Percentiles rank a stretch among this genome's conserved stretches.
Conservation (phyloP, 1,140 invertebrate species). For the Pteromalus puparum region DNA sequence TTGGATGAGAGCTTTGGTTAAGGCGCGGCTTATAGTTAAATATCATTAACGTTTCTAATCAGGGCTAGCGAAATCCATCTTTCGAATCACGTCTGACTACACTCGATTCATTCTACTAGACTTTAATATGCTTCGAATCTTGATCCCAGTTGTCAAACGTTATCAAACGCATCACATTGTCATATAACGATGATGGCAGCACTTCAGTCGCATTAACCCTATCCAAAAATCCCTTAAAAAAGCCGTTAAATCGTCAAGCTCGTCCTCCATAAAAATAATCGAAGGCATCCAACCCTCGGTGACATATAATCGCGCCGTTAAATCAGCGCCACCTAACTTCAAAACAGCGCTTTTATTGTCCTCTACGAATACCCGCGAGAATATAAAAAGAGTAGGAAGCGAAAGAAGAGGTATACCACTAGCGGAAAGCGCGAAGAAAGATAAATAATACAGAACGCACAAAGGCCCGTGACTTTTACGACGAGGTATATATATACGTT, state of each 20-base stretch:
- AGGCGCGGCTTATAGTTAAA: no score
- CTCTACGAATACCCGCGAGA: slow-evolving; percentile 1
- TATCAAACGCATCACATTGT: neutral
- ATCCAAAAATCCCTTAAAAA: neutral
- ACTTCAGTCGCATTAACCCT: neutral
- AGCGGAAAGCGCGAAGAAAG: neutral
- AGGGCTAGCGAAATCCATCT: no score
- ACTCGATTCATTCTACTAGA: neutral
- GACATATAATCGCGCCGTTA: slow-evolving; percentile 42
- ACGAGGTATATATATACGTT: neutral
- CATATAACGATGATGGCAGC: neutral
- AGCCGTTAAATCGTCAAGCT: neutral
- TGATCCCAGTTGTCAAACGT: no score
- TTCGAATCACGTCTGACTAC: no score
- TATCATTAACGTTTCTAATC: no score
- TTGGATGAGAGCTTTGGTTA: neutral
- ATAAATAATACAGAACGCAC: slow-evolving; percentile 48
- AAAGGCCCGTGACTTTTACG: slow-evolving; percentile 46
- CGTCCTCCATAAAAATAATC: slow-evolving; percentile 40
- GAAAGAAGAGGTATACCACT: neutral
- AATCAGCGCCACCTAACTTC: slow-evolving; percentile 29
- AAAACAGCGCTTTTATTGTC: slow-evolving; percentile 45
- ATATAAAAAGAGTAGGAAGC: neutral
- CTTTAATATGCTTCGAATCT: neutral
- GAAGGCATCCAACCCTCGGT: neutral